A percentile compares a stretch with the other conserved stretches of the same genome.
Evolutionary conservation across 2,113 vertebrate genomes (phyloP).

Genomic region (Mustelus asterias): DNA sequence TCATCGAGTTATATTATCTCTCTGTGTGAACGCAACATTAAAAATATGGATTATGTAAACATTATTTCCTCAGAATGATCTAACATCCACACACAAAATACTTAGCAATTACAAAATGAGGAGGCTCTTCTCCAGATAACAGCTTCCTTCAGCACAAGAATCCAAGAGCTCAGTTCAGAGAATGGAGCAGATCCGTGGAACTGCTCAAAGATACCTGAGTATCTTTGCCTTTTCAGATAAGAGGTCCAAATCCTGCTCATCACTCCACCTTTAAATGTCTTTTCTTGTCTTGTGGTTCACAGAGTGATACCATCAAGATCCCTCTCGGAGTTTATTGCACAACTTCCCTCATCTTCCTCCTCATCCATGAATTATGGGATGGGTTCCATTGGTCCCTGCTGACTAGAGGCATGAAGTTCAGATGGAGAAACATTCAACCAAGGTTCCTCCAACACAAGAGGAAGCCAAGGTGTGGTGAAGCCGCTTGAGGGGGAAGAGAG

Average conservation of each 20-base stretch:
- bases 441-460: neutral
- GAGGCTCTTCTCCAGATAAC: neutral
- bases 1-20: neutral
- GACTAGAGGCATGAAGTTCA: neutral
- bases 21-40: neutral
- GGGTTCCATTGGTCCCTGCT: no score
- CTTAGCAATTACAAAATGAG: constrained; percentile 13
- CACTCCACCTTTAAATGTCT: neutral
- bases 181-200: no score
- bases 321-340: neutral
- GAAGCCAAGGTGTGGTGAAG: neutral
- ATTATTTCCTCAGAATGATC: constrained; percentile 20
- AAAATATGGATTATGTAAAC: constrained; percentile 28
- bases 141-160: neutral
- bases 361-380: neutral
- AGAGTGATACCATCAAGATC: neutral
- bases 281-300: neutral
- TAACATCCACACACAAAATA: constrained; percentile 6
- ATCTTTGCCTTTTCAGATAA: neutral
- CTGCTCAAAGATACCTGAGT: neutral
- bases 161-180: neutral
- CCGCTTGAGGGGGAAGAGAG: neutral
- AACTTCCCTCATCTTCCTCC: no score
- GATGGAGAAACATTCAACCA: neutral
- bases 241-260: neutral